phyloP scores from a whole-genome alignment of 2,888 invertebrate species.

The Drosophila helvetica region DNA sequence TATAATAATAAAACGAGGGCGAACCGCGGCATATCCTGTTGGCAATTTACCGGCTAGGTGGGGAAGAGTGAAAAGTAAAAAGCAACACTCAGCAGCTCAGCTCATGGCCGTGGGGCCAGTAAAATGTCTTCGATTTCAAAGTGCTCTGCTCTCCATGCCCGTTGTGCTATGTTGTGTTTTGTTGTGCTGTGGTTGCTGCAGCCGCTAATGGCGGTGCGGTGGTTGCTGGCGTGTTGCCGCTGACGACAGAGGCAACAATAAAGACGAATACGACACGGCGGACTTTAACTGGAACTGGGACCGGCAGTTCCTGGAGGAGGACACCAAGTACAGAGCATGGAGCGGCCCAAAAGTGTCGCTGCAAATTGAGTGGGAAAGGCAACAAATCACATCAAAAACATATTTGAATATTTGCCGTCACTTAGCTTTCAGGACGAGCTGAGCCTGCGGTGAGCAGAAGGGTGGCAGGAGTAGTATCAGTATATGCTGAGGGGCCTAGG shows the following conservation, averaged over 20 bases:
- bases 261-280: conserved; percentile 1
- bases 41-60: conserved; percentile 73
- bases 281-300: conserved; percentile 16
- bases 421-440: conserved; percentile 65
- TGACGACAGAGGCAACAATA: conserved; percentile 60
- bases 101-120: conserved; percentile 34
- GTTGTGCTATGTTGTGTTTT: too few relatives aligned
- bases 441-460: conserved; percentile 22
- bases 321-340: too few relatives aligned
- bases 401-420: conserved; percentile 79
- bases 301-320: conserved; percentile 20
- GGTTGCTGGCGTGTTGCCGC: conserved; percentile 62
- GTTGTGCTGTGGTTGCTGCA: conserved; percentile 41
- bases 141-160: conserved; percentile 60
- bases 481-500: conserved; percentile 18
- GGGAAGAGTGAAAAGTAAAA: conserved; percentile 50
- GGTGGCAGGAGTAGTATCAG: not conserved
- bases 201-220: conserved; percentile 64
- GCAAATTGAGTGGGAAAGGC: conserved; percentile 67
- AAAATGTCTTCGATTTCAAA: conserved; percentile 78
- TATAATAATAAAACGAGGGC: conserved; percentile 49
- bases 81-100: not conserved
- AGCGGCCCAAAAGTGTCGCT: conserved; percentile 61
- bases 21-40: conserved; percentile 70
- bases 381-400: conserved; percentile 79